phyloP scores from a whole-genome alignment of 2,113 vertebrate species.

The Petrocephalus zakoni region DNA sequence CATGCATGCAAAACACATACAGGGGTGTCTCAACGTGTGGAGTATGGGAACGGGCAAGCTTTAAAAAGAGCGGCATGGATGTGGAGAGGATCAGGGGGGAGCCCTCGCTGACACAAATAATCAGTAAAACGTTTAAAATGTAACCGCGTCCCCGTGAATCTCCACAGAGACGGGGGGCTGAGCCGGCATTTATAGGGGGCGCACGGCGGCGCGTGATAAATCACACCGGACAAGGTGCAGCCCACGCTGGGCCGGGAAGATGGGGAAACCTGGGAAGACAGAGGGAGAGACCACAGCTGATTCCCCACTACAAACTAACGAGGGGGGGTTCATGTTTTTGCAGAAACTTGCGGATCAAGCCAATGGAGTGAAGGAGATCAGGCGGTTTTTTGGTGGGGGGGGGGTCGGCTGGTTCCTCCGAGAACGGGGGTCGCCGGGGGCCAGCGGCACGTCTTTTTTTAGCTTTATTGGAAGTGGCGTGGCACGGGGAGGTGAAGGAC shows the following conservation, averaged over 20 bases:
- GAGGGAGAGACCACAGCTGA: neutral
- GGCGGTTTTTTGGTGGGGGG: neutral
- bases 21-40: neutral
- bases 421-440: conserved; percentile 46
- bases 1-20: neutral
- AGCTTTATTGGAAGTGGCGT: conserved; percentile 58
- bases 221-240: conserved; percentile 56
- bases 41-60: neutral
- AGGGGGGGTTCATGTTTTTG: neutral
- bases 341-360: neutral
- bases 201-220: conserved; percentile 55
- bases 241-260: conserved; percentile 45
- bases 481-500: conserved; percentile 67
- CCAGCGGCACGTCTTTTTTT: conserved; percentile 55
- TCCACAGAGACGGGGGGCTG: conserved; percentile 44
- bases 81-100: neutral
- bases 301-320: neutral
- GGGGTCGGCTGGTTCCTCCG: conserved; percentile 16
- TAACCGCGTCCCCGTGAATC: conserved; percentile 43
- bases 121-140: conserved; percentile 27
- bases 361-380: neutral
- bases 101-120: conserved; percentile 38
- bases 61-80: neutral
- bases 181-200: neutral
- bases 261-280: neutral